Base-by-base conservation (phyloP, 2,888 invertebrate species). In the Amblyteles armatorius region DNA sequence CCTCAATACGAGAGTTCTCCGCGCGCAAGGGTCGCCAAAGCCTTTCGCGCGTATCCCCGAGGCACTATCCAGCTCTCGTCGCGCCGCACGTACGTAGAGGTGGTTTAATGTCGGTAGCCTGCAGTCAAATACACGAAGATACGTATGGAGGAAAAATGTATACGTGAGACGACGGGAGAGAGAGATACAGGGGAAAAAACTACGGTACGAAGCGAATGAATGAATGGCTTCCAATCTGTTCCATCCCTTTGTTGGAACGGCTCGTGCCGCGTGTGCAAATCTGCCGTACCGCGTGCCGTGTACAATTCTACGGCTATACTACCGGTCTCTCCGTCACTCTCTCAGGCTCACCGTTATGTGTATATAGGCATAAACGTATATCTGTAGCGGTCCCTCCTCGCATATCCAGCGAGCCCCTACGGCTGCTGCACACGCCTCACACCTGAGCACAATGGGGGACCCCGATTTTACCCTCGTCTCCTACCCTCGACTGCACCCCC, bases 221-320 rank as follows among this genome's bases (percentile, higher is more conserved):
- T 88, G 88, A 88, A 90, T 85, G 89, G 89, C 88, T 92, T 90
- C 90, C 92, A 92, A 92, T 92, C 92, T 92, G 93, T 93, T 93
- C 93, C 92, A 93, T 94, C 92, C 92, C 92, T 93, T 93, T 93
- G 93, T 93, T 89, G 89, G 83, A 87, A 88, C 90, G 91, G 91
- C 92, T 93, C 92, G 93, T 93, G 93, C 92, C 93, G 93, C 93
- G 93, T 93, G 93, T 92, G 93, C 93, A 92, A 93, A 93, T 93
- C 92, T 89, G 89, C 89, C 89, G 89, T 89, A 87, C 88, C 73
- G 26, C 76, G 65, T 79, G 69, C 63, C 77, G 67, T 69, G 84
- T 78, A 84, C 81, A 78, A 84, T 84, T 82, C 68, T 68, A 63
- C 71, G 6, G 16, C 73, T 69, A 29, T 48, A n/a, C 50, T 3